Conservation (phyloP, 2,888 invertebrate species). For the Eueremaeus valkanovi region DNA sequence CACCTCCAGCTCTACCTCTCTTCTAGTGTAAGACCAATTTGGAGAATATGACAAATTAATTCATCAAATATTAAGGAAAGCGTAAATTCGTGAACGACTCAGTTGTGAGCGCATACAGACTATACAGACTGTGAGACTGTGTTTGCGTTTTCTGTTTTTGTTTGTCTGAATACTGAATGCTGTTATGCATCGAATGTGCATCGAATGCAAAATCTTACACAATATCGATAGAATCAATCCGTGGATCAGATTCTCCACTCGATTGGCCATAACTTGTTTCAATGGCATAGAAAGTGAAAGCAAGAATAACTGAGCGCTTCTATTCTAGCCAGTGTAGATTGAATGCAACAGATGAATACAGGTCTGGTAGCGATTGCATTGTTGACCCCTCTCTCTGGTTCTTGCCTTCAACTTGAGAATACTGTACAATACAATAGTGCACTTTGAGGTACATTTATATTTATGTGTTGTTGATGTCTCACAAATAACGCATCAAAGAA, state of each 20-base stretch:
- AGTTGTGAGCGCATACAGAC: not conserved
- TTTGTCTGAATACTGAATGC: slow-evolving; percentile 3
- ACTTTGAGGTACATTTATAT: not conserved
- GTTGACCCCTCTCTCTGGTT: not conserved
- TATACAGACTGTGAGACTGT: not conserved
- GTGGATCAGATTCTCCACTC: not conserved
- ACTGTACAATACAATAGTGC: not conserved
- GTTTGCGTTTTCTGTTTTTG: not conserved
- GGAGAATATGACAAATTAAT: slow-evolving; percentile 30
- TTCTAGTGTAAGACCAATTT: slow-evolving; percentile 10
- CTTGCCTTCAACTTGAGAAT: slow-evolving; percentile 10
- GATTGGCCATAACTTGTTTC: not conserved
- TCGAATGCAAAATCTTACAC: not conserved
- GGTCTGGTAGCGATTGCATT: too few relatives aligned
- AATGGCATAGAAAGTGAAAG: not conserved
- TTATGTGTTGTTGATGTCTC: not conserved
- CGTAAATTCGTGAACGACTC: slow-evolving; percentile 12
- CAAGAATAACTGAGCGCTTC: not conserved
- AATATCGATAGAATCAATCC: not conserved
- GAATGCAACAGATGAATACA: too few relatives aligned
- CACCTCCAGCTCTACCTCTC: slow-evolving; percentile 12
- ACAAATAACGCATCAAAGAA: slow-evolving; percentile 12
- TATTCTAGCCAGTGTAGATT: too few relatives aligned
- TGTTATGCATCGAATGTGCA: not conserved
- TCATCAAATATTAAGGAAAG: slow-evolving; percentile 21